Evolutionary conservation across 2,113 vertebrate genomes (phyloP).

Genomic region (Conger conger): DNA sequence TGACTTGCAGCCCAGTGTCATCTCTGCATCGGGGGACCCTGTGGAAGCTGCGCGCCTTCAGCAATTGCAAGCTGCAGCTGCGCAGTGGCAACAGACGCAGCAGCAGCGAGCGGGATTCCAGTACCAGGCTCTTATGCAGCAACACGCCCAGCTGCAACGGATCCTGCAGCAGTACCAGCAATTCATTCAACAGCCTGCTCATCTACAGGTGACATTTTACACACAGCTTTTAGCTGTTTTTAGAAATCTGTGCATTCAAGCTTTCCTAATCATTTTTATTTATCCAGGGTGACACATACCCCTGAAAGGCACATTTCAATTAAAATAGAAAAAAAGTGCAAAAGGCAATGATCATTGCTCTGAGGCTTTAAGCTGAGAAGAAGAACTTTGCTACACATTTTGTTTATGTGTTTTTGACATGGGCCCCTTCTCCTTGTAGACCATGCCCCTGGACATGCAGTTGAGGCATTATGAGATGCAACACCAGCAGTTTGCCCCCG

Average conservation of each 20-base stretch:
- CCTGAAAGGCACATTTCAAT: background rate
- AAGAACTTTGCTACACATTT: no score
- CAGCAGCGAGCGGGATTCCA: conserved; percentile 89
- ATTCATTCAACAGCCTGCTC: conserved; percentile 85
- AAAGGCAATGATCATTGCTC: background rate
- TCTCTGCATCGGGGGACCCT: conserved; percentile 74
- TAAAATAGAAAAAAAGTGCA: background rate
- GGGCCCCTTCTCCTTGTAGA: conserved; percentile 65
- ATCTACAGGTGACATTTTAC: conserved; percentile 74
- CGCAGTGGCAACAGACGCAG: conserved; percentile 96
- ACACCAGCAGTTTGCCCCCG: conserved; percentile 85
- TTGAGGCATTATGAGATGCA: conserved; percentile 88
- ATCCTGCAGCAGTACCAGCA: conserved; percentile 91
- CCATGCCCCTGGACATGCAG: conserved; percentile 87
- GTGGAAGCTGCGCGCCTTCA: conserved; percentile 87
- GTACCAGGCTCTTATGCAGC: conserved; percentile 96
- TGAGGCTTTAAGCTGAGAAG: background rate
- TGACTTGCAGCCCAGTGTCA: conserved; percentile 46
- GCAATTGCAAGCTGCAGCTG: conserved; percentile 89
- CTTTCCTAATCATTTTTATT: background rate
- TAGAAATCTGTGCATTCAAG: no score
- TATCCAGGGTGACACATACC: background rate
- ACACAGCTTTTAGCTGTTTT: background rate
- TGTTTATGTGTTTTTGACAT: background rate
- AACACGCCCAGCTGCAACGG: conserved; percentile 89